Base-by-base conservation (phyloP, 2,888 invertebrate genomes). In the Brenthis ino region DNA sequence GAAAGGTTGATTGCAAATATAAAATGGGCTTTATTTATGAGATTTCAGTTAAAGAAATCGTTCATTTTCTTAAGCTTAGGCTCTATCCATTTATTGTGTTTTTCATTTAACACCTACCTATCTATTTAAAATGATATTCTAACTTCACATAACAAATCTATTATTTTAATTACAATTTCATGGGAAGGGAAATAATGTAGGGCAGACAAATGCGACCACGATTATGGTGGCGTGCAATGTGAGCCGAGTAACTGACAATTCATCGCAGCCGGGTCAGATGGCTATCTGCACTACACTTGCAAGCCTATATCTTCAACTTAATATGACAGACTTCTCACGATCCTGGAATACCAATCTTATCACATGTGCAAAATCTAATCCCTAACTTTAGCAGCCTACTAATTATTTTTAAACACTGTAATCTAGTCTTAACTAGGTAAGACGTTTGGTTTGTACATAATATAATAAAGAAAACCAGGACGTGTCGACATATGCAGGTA, bases 141-240 rank as follows among this genome's bases (percentile, higher is more conserved):
- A 68, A 64, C 48, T 61, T 28, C 51, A 57, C 57, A 61, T 51
- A 57, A 48, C 56, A 65, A 66, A 58, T 64, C 47, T 58, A 66
- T 68, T 58, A 61, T 58, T 60, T 50, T 73, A 74, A 75, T 74
- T 72, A 68, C 67, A 69, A 75, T 77, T 75, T 77, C 76, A 79
- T 76, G 77, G 79, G 77, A 81, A 81, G 79, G 77, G 76, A 77
- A 74, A 71, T 69, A 74, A 80, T 80, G 82, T 86, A 76, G 84
- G 81, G 68, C 84, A 82, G 75, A 78, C 79, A 77, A 70, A 79
- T 77, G 78, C 79, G 76, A 77, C 73, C 74, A 74, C 73, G 73
- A 79, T 85, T 85, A 88, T 87, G 86, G 85, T 86, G 80, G 80
- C 78, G 82, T 83, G 81, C 83, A 86, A 88, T 85, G 85, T 88